Conservation (phyloP, 2,888 invertebrate species). For the Resseliella maxima region DNA sequence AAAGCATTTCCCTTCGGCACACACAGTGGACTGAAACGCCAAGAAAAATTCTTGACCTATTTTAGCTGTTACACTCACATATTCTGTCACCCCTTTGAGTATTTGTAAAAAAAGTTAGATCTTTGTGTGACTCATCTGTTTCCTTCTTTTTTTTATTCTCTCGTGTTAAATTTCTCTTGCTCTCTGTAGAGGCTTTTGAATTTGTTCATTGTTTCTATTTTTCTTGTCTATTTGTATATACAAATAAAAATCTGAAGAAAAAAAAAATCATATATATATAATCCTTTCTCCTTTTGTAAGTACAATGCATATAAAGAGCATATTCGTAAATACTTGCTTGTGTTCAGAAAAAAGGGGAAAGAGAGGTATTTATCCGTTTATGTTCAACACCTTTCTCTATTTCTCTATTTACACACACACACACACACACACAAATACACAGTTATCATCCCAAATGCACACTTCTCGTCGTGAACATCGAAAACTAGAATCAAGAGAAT, state of each 20-base stretch:
- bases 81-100: not conserved
- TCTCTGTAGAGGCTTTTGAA: conserved; percentile 26
- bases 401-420: not conserved
- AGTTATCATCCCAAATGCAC: not conserved
- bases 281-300: not conserved
- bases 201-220: conserved; percentile 20
- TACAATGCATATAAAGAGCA: conserved; percentile 11
- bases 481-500: not conserved
- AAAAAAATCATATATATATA: not conserved
- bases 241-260: not conserved
- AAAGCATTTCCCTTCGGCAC: not conserved
- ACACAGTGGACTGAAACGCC: not conserved
- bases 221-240: not conserved
- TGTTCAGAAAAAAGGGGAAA: not conserved
- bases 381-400: not conserved
- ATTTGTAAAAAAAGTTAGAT: not conserved
- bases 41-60: conserved; percentile 32
- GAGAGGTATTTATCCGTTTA: conserved; percentile 18
- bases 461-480: not conserved
- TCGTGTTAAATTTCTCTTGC: not conserved
- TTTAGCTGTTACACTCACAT: conserved; percentile 8
- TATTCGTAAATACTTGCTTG: conserved; percentile 15
- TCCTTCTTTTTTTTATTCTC: conserved; percentile 5
- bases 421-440: not conserved
- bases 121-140: conserved; percentile 51